Evolutionary conservation across 2,113 vertebrate species (phyloP), one percentile per base, ranked within the genome.

Genomic region (Peromyscus maniculatus): DNA sequence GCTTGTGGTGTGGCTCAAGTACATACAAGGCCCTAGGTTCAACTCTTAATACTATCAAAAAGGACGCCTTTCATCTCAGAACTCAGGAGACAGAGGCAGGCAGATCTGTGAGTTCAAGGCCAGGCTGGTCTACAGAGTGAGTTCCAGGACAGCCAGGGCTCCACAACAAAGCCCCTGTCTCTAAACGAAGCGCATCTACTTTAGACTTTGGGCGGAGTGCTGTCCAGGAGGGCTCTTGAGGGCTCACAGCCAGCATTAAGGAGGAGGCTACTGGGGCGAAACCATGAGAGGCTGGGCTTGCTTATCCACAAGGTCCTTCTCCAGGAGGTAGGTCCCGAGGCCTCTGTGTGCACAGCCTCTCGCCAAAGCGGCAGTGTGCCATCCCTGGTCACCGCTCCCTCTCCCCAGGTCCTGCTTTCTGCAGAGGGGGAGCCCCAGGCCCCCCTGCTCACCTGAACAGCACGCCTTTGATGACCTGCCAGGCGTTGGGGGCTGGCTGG

Each of bases 381-480:
- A 36, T 13, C 43, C 62, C 64, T 67, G 80, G 39, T 67, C 26
- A 87, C 16, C 0, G 0, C 7, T 5, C 62, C 12, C 21, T 79
- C 59, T 57, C 87, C 66, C 67, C 13, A 17, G 15, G 43, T 39
- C 16, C 46, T 49, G 43, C 64, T 87, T n/a, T 72, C n/a, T n/a
- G 16, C 21, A 33, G 7, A 86, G 83, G 6, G 2, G 11, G 89
- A 90, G 26, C 71, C 21, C 59, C 59, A 49, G 28, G 21, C 21
- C 22, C 31, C 2, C 16, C 67, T 49, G 33, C 98, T 97, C 82
- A 99, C 99, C 99, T 99, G 98, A 99, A 99, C 87, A 99, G 98
- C 84, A 99, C 99, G 5, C 99, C 99, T 98, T 99, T 99, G 97
- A 99, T 99, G 97, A 99, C 99, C 97, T 99, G 99, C 99, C 99